Percentiles rank a stretch among this genome's conserved stretches.
Evolutionary conservation across 2,113 vertebrate species (phyloP).

Genomic region (Acrocephalus kingi): DNA sequence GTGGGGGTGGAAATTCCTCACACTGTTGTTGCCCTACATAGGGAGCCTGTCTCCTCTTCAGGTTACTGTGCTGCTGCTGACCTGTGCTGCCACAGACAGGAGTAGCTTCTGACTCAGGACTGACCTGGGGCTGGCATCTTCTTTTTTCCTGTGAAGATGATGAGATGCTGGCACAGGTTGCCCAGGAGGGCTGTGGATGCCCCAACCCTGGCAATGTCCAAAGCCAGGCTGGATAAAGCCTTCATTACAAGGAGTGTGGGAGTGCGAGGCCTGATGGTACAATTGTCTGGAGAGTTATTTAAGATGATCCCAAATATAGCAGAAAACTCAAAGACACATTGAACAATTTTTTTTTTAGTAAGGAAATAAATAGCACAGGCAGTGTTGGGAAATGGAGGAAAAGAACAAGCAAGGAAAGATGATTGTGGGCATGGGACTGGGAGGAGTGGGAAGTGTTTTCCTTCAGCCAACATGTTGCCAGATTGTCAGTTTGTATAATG

Average conservation of each 20-base stretch:
- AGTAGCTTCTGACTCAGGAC: neutral
- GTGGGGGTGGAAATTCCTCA: neutral
- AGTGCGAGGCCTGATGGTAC: neutral
- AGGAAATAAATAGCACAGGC: neutral
- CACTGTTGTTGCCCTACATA: neutral
- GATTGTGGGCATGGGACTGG: neutral
- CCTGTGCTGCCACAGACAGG: neutral
- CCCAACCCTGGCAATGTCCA: neutral
- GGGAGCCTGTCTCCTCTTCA: neutral
- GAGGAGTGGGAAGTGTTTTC: neutral
- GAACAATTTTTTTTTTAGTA: neutral
- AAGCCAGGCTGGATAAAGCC: neutral
- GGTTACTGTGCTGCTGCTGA: neutral
- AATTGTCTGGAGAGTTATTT: neutral
- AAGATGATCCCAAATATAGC: neutral
- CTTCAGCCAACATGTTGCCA: neutral
- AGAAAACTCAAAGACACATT: neutral
- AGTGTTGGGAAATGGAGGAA: neutral
- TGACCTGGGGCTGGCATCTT: neutral
- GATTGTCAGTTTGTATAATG: neutral
- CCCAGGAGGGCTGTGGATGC: neutral
- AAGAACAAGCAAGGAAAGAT: neutral
- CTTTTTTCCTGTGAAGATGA: neutral
- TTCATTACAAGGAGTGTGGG: accelerated
- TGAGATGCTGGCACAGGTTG: neutral